Evolutionary conservation across 1,140 invertebrate species (phyloP), one percentile per base, ranked within the genome.

Genomic region (Lycorma delicatula): DNA sequence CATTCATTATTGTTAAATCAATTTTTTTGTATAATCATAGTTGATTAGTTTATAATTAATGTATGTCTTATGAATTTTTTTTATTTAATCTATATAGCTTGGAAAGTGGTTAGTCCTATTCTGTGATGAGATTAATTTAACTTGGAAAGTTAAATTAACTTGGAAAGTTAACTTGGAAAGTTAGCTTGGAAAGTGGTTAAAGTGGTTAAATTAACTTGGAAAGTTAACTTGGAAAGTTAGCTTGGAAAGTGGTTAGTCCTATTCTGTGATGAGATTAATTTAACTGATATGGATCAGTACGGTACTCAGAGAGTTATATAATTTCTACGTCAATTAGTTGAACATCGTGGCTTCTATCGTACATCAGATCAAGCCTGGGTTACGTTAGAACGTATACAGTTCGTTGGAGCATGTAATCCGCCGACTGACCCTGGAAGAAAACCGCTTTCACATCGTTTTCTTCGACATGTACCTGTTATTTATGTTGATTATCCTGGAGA

Each of bases 241-340:
- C 79, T 98, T 44, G 95, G 95, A 47, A 98, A 97, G 76, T 99
- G 97, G 97, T 76, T 99, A 13, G 91, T 99, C 9, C 77, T 99
- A n/a, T 99, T 99, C 81, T 99, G 97, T 73, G 97, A 99, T 75
- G 97, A 99, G 80, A 99, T 99, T 68, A 99, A 99, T 79, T 83
- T 99, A 67, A 97, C 97, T 0, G 94, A 97, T 67, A 96, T 97
- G 90, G 97, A 99, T 71, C 88, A 93, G 66, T 98, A 98, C 68
- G 95, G 92, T 44, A 99, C 97, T 0, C 97, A 99, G 74, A 77
- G 97, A 58, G 97, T 99, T 0, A 99, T 99, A 60, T 98, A 94
- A 9, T 99, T 99, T 79, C 75, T 99, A 56, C 77, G 97, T 28
- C 97, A 99, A 72, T 79, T 99, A 58, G 91, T 99, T 1, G 97